Evolutionary conservation across 1,140 invertebrate genomes (phyloP).

Genomic region (Streblospio benedicti): DNA sequence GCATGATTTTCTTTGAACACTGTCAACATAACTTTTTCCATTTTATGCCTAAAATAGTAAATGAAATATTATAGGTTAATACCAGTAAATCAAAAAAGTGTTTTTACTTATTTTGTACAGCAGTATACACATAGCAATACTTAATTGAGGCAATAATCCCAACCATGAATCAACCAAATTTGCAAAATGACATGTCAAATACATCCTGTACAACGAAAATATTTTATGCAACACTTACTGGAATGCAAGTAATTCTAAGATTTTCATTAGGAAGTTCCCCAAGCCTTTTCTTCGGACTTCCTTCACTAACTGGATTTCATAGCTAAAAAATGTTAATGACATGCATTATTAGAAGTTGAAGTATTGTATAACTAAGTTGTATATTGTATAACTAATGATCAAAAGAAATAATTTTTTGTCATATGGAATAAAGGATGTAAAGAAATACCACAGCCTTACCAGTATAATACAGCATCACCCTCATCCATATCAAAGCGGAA

Average conservation of each 20-base stretch:
- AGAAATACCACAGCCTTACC: conserved; percentile 50
- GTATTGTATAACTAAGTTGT: neutral
- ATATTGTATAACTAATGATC: neutral
- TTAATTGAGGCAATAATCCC: too few species aligned
- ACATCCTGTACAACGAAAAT: too few species aligned
- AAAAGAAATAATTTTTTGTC: neutral
- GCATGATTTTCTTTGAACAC: conserved; percentile 65
- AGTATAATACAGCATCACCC: conserved; percentile 67
- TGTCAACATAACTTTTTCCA: conserved; percentile 74
- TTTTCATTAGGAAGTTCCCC: conserved; percentile 70
- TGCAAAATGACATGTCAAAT: too few species aligned
- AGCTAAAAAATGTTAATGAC: conserved; percentile 50
- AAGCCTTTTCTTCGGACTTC: conserved; percentile 60
- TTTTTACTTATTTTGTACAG: too few species aligned
- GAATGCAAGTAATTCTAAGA: conserved; percentile 64
- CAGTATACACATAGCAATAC: too few species aligned
- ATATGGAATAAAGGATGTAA: neutral
- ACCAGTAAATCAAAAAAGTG: too few species aligned
- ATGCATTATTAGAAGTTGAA: neutral
- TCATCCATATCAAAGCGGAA: conserved; percentile 76
- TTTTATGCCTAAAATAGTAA: conserved; percentile 51
- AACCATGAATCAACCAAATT: too few species aligned
- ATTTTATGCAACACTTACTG: conserved; percentile 40
- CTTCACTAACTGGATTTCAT: conserved; percentile 71
- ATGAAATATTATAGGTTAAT: conserved; percentile 9